Evolutionary conservation across 1,140 invertebrate species (phyloP).

Genomic region (Acarapis woodi): DNA sequence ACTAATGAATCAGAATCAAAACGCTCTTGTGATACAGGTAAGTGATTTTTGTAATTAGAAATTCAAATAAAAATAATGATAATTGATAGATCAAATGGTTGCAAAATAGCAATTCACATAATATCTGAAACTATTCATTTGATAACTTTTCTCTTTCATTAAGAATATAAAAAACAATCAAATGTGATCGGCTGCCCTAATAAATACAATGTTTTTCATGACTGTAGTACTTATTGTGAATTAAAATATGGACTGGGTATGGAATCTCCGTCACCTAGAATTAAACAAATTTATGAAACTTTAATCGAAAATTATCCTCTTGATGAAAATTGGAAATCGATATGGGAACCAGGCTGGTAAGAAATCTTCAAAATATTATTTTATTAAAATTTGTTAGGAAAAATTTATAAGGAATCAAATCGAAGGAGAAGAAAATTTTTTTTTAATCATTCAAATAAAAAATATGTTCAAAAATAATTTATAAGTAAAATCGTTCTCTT

Average conservation of each 20-base stretch:
- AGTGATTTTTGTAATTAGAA: conserved; percentile 14
- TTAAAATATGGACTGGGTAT: conserved; percentile 54
- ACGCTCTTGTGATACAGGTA: conserved; percentile 2
- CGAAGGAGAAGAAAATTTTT: too few species aligned
- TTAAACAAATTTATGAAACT: conserved; percentile 37
- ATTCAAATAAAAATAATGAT: conserved; percentile 19
- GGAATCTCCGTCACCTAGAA: conserved; percentile 31
- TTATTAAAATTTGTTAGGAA: too few species aligned
- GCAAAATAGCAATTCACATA: conserved; percentile 24
- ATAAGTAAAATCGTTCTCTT: too few species aligned
- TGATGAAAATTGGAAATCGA: conserved; percentile 65
- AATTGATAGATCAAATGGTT: conserved; percentile 64
- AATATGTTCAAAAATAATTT: too few species aligned
- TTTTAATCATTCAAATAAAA: too few species aligned
- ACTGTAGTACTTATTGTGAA: conserved; percentile 61
- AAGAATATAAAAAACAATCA: conserved; percentile 1
- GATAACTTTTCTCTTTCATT: background rate
- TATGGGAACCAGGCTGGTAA: conserved; percentile 75
- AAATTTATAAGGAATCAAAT: too few species aligned
- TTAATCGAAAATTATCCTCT: conserved; percentile 67
- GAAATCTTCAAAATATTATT: too few species aligned
- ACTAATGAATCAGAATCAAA: background rate
- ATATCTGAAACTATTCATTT: conserved; percentile 6
- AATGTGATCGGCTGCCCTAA: conserved; percentile 57
- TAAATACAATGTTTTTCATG: conserved; percentile 78